A percentile compares a stretch with the other conserved stretches of the same genome.
Evolutionary conservation across 2,113 vertebrate species (phyloP).

Genomic region (Phyllostomus hastatus): DNA sequence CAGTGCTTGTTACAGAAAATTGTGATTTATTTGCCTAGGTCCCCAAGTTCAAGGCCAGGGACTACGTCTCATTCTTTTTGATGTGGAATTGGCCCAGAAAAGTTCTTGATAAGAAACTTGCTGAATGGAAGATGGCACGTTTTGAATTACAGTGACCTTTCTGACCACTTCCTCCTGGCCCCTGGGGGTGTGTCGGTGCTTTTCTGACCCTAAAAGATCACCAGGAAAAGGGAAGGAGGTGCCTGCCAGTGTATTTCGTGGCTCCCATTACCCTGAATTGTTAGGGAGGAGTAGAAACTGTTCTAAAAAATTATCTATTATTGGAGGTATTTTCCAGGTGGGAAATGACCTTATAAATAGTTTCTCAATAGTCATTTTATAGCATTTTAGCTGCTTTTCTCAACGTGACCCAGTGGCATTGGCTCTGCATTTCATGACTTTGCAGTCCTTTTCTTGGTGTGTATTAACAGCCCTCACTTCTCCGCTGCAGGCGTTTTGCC

Average conservation of each 20-base stretch:
- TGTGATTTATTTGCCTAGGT: not conserved
- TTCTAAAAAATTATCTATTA: not conserved
- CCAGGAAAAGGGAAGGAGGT: not conserved
- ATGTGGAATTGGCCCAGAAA: not conserved
- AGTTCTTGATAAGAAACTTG: not conserved
- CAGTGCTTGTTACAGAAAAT: not conserved
- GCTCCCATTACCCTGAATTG: not conserved
- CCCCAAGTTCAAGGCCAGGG: not conserved
- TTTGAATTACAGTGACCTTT: not conserved
- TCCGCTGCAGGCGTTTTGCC: conserved; percentile 84
- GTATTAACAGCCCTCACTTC: not conserved
- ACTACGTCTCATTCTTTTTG: not conserved
- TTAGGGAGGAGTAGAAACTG: not conserved
- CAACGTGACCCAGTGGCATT: not conserved
- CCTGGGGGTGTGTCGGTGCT: not conserved
- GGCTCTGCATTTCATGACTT: not conserved
- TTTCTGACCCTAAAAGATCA: not conserved
- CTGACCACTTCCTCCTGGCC: not conserved
- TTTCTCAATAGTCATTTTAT: not conserved
- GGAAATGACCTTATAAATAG: not conserved
- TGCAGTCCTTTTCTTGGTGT: fast-evolving
- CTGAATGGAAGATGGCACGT: not conserved
- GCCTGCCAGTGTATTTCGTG: not conserved
- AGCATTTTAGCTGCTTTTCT: not conserved
- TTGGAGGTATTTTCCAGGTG: not conserved